Conservation (phyloP, 1,140 invertebrate species). For the Camponotus floridanus region DNA sequence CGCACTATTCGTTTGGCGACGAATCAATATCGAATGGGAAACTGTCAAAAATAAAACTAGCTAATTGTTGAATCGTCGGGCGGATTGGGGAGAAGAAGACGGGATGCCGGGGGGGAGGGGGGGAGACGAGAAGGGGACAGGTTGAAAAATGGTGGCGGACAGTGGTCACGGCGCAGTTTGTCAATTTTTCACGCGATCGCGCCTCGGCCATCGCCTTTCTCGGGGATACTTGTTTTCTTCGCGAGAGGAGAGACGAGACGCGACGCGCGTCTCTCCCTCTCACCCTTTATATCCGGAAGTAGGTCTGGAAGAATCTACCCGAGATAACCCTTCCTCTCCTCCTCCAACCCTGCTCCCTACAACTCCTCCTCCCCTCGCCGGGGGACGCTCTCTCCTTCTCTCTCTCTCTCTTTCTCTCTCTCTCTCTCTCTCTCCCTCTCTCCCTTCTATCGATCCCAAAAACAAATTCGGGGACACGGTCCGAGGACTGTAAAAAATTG, state of each 20-base stretch:
- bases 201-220: conserved; percentile 19
- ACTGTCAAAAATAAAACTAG: conserved; percentile 59
- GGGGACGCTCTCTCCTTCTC: background rate
- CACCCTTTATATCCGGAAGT: background rate
- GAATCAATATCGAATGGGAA: conserved; percentile 56
- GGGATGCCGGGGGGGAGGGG: background rate
- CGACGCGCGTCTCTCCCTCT: background rate
- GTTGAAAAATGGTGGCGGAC: background rate
- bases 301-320: conserved; percentile 23
- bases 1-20: conserved; percentile 34
- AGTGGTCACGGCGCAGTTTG: conserved; percentile 34
- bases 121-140: too few relatives aligned
- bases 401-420: too few relatives aligned
- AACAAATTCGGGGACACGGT: conserved; percentile 43
- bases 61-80: conserved; percentile 19
- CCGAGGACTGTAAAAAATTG: conserved; percentile 47
- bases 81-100: background rate
- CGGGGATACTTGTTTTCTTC: conserved; percentile 43
- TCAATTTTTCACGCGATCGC: conserved; percentile 54
- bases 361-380: background rate
- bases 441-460: conserved; percentile 46
- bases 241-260: background rate
- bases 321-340: background rate
- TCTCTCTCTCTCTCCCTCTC: too few relatives aligned
- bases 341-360: too few relatives aligned